Percentiles rank a stretch among this genome's conserved stretches.
Evolutionary conservation across 2,113 vertebrate species (phyloP).

Genomic region (Eonycteris spelaea): DNA sequence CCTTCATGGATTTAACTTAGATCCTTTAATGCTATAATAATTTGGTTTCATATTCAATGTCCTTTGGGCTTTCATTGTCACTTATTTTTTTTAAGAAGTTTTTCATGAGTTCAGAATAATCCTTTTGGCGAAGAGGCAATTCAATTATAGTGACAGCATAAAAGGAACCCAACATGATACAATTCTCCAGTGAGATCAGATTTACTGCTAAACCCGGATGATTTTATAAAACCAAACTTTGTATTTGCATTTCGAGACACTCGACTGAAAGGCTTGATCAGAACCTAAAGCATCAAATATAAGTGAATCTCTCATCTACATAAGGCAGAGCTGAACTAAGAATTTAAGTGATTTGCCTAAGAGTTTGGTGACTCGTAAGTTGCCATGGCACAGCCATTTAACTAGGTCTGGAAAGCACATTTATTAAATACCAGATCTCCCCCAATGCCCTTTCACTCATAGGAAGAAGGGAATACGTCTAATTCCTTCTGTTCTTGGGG

Average conservation of each 20-base stretch:
- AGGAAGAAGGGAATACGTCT: neutral
- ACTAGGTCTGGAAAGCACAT: neutral
- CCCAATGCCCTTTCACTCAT: neutral
- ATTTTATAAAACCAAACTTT: conserved; percentile 68
- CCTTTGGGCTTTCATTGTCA: conserved; percentile 73
- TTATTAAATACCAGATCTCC: neutral
- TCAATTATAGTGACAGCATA: conserved; percentile 71
- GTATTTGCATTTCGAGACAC: conserved; percentile 62
- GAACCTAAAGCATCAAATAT: conserved; percentile 47
- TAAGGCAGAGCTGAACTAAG: conserved; percentile 37
- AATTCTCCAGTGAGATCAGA: conserved; percentile 67
- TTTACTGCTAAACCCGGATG: conserved; percentile 65
- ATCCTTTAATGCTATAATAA: conserved; percentile 77
- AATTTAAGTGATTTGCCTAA: conserved; percentile 2
- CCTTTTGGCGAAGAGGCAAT: conserved; percentile 68
- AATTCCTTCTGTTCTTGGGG: neutral
- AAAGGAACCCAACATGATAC: conserved; percentile 60
- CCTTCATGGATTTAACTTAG: conserved; percentile 71
- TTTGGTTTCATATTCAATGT: conserved; percentile 76
- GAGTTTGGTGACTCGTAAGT: neutral
- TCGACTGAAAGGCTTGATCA: conserved; percentile 61
- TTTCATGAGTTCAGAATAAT: conserved; percentile 76
- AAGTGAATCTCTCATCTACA: conserved; percentile 38
- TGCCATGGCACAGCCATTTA: neutral
- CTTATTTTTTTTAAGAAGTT: conserved; percentile 72